Evolutionary conservation across 2,888 invertebrate genomes (phyloP), one percentile per base, ranked within the genome.

Genomic region (Pristionchus maxplancki): DNA sequence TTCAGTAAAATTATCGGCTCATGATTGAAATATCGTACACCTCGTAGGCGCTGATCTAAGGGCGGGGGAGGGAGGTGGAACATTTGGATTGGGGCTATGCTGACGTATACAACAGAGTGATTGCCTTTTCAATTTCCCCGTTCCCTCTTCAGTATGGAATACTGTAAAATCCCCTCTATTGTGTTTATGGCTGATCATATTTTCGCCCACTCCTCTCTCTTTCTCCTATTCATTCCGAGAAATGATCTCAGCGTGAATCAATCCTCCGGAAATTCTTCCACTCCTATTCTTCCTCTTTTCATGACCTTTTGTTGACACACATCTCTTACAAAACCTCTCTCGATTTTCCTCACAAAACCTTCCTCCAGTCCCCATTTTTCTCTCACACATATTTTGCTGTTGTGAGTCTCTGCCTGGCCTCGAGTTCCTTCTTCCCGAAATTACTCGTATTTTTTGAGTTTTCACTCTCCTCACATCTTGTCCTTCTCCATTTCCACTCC

Each of bases 301-400:
- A 53, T 83, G 78, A 78, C 78, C 78, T 78, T 48, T 78, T 78
- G 78, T 78, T 78, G 78, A 78, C 78, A 78, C 78, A 58, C 58
- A 58, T 78, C 40, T n/a, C 78, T 40, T 11, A 15, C 78, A 37
- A 71, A 71, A 71, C 71, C 71, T 71, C 71, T 34, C 67, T 67
- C 67, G 34, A 1, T 11, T 50, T 50, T 50, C 20, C 50, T 50
- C 50, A 50, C 50, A 50, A 50, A 50, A 20, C 50, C 17, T 44
- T 44, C 44, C 44, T 44, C 44, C 44, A 44, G 8, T 13, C 62
- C 6, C 37, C 37, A 71, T 31, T 71, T 71, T 37, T 71, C 37
- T 71, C 37, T 20, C 71, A 37, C 71, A 37, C 71, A n/a, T 71
- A 37, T 71, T 37, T 71, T 71, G 28, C 37, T 71, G 37, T 67